Evolutionary conservation across 35 echinoderm and acorn worm species (phyloP).

Genomic region (Anneissia japonica): DNA sequence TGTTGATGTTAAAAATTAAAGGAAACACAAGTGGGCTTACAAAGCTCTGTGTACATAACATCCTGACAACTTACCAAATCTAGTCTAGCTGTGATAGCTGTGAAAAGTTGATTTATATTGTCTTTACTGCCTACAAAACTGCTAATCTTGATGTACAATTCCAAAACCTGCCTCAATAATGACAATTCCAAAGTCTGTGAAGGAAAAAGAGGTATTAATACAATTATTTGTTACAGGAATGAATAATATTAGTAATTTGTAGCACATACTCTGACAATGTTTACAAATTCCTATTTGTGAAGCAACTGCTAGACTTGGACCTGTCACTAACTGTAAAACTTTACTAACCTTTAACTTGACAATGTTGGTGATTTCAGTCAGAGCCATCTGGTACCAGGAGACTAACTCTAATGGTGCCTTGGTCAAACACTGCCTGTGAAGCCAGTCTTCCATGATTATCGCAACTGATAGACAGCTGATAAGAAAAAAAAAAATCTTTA

Average conservation of each 20-base stretch:
- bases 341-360: conserved; percentile 1
- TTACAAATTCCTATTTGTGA: no score
- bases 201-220: not conserved
- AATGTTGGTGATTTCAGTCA: not conserved
- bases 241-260: no score
- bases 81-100: conserved; percentile 46
- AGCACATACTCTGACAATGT: no score
- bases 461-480: not conserved
- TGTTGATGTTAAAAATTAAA: no score
- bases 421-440: not conserved
- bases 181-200: conserved; percentile 58
- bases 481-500: not conserved
- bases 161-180: conserved; percentile 48
- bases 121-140: conserved; percentile 13
- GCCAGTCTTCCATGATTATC: not conserved
- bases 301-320: no score
- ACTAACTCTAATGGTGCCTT: not conserved
- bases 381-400: not conserved
- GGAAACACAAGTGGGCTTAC: no score
- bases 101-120: conserved; percentile 49
- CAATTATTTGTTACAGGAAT: no score
- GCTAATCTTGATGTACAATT: conserved; percentile 61
- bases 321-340: no score
- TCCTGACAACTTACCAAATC: conserved; percentile 34
- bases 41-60: no score